A percentile compares a stretch with the other conserved stretches of the same genome.
Conservation (phyloP, 1,140 invertebrate species). For the Halictus rubicundus region DNA sequence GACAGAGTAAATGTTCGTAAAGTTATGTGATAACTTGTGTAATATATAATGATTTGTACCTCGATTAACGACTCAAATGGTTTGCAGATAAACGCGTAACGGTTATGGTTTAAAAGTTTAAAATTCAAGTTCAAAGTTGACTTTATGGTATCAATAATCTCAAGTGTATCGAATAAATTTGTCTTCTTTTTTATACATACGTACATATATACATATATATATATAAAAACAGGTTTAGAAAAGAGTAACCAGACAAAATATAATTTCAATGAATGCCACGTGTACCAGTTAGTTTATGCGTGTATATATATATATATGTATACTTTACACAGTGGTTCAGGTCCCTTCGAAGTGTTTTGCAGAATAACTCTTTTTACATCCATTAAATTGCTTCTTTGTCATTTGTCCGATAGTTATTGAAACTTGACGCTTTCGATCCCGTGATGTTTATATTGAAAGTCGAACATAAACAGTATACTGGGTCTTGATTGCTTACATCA, state of each 20-base stretch:
- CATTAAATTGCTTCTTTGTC: slow-evolving; percentile 50
- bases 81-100: slow-evolving; percentile 49
- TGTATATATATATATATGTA: slow-evolving; percentile 18
- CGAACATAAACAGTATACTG: neutral
- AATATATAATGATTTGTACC: slow-evolving; percentile 58
- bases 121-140: slow-evolving; percentile 61
- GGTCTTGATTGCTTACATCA: slow-evolving; percentile 4
- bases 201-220: slow-evolving; percentile 20
- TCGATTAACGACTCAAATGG: slow-evolving; percentile 54
- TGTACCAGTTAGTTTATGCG: slow-evolving; percentile 6
- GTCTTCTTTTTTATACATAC: slow-evolving; percentile 24
- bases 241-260: slow-evolving; percentile 1
- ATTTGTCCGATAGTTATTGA: slow-evolving; percentile 34
- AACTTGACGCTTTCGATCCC: slow-evolving; percentile 15
- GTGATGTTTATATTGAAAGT: slow-evolving; percentile 40
- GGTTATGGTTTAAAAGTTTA: slow-evolving; percentile 41
- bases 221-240: slow-evolving; percentile 9
- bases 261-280: neutral
- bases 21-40: slow-evolving; percentile 62
- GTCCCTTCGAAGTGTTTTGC: neutral
- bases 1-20: slow-evolving; percentile 52
- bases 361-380: slow-evolving; percentile 34
- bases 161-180: slow-evolving; percentile 27
- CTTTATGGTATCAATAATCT: slow-evolving; percentile 39
- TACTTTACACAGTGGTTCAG: neutral